Evolutionary conservation across 2,888 invertebrate species (phyloP).

Genomic region (Diaprepes abbreviatus): DNA sequence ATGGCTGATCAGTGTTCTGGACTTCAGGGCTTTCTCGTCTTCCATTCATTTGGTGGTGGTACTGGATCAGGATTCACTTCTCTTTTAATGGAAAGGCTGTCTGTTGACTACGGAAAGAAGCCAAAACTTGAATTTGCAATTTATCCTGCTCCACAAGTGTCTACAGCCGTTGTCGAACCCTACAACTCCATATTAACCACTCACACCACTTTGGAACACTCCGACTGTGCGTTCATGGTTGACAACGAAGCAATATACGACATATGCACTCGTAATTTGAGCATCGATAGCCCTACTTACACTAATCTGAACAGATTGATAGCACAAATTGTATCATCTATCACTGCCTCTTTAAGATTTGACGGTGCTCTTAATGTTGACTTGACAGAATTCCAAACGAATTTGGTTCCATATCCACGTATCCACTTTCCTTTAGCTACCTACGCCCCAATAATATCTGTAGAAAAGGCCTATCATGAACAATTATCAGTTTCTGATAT

Average conservation of each 20-base stretch:
- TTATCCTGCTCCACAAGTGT: constrained; percentile 94
- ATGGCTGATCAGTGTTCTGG: constrained; percentile 91
- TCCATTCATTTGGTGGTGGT: constrained; percentile 95
- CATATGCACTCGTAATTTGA: constrained; percentile 93
- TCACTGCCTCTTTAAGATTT: constrained; percentile 93
- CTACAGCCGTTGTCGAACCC: constrained; percentile 94
- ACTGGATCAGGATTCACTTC: constrained; percentile 97
- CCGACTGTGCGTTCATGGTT: constrained; percentile 97
- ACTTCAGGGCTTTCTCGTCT: constrained; percentile 93
- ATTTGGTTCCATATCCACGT: constrained; percentile 95
- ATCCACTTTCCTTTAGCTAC: constrained; percentile 96
- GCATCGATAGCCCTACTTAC: constrained; percentile 96
- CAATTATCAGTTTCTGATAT: constrained; percentile 93
- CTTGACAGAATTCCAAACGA: constrained; percentile 95
- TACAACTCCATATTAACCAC: constrained; percentile 98
- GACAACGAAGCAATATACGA: constrained; percentile 93
- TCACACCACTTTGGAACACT: constrained; percentile 95
- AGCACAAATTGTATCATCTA: constrained; percentile 94
- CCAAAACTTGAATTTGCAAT: constrained; percentile 96
- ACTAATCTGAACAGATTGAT: constrained; percentile 96
- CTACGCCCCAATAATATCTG: constrained; percentile 93
- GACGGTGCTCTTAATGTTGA: constrained; percentile 95
- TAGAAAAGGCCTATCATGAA: constrained; percentile 95
- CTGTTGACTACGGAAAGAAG: constrained; percentile 97
- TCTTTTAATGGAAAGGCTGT: constrained; percentile 94